Evolutionary conservation across 2,888 invertebrate species (phyloP), one percentile per base, ranked within the genome.

Genomic region (Microdon myrmicae): DNA sequence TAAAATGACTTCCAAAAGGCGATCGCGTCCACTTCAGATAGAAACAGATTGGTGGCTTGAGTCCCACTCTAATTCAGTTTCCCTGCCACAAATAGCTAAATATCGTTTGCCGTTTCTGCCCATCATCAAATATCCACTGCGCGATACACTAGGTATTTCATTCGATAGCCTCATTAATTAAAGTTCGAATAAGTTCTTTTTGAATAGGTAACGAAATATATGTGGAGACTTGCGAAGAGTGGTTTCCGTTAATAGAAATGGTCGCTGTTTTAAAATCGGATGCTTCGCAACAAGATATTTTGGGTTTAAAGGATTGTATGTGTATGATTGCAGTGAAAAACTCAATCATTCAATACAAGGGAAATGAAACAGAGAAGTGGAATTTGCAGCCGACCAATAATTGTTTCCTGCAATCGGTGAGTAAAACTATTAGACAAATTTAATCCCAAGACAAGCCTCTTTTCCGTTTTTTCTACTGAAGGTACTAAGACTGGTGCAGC

Each of bases 261-360:
- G 75, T 77, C 51, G 73, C 73, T 4, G 67, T 73, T 3, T 68
- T 79, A 0, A 74, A 77, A 32, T 73, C 75, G 4, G 39, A 43
- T 17, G 49, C 41, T 4, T 54, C 66, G 19, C 71, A 75, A 8
- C 70, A 67, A 17, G 75, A 79, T 28, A 69, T 74, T 4, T 51
- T 71, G 1, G 73, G 75, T 45, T 73, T 73, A 56, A 75, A 77
- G 29, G 80, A 80, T 19, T 75, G 76, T 44, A 76, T 78, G 22
- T 78, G 78, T 48, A 78, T 78, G 75, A 73, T 75, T 1, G 79
- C 80, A 0, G 77, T 80, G 1, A 80, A 77, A 41, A 80, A 79
- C 54, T 79, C 78, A 2, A 76, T 79, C 35, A 69, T 70, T 2
- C 78, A 80, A 44, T 76, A 77, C 55, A 78, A 77, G 58, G 70